Percentiles rank a stretch among this genome's conserved stretches.
These are phyloP conservation scores for Alviniconcha strummeri DNA, from an alignment of 2,888 invertebrate genomes.

Conservation along the genomic window DNA sequence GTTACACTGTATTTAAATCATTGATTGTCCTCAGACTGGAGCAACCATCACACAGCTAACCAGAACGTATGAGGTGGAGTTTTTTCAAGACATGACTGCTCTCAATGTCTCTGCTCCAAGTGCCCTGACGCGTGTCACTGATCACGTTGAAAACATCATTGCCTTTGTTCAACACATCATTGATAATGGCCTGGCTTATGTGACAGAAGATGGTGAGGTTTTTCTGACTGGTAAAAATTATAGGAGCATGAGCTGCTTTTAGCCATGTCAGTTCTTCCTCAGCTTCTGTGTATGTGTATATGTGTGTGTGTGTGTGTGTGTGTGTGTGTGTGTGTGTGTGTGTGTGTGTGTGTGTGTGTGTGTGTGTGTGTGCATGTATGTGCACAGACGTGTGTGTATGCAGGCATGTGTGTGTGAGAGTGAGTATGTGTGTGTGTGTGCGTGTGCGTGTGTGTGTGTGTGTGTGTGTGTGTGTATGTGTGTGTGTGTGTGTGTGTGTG, in stretches of 20 bases:
- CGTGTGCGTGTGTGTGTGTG: neutral
- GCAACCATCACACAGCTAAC: constrained; percentile 78
- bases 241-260: too few species aligned
- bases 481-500: too few species aligned
- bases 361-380: too few species aligned
- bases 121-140: constrained; percentile 85
- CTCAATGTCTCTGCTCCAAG: constrained; percentile 84
- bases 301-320: too few species aligned
- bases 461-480: constrained; percentile 25
- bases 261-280: too few species aligned
- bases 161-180: constrained; percentile 83
- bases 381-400: neutral
- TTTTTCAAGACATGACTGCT: constrained; percentile 84
- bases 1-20: too few species aligned
- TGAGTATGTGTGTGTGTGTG: neutral
- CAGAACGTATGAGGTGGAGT: constrained; percentile 85
- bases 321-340: too few species aligned
- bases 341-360: too few species aligned
- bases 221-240: too few species aligned
- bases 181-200: constrained; percentile 82
- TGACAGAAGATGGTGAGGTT: constrained; percentile 68
- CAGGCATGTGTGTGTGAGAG: neutral
- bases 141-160: constrained; percentile 86
- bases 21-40: constrained; percentile 68
- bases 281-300: too few species aligned